Evolutionary conservation across 2,888 invertebrate species (phyloP), one percentile per base, ranked within the genome.

Genomic region (Perithous albicinctus): DNA sequence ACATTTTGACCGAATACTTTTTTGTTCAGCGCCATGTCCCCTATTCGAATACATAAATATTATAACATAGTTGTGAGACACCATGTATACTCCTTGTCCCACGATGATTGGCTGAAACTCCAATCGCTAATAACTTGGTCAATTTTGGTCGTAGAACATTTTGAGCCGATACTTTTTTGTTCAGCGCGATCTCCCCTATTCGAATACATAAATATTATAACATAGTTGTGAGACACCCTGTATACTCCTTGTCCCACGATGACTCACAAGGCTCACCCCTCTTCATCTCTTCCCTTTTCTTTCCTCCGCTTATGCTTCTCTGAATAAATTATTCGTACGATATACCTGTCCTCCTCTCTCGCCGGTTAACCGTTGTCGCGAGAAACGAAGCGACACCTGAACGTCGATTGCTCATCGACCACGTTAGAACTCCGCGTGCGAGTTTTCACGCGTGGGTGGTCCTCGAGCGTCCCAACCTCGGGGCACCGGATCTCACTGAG

Each of bases 391-490:
- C 26, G 41, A 56, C 67, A 77, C 76, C 67, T 77, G 67, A 77
- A 56, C 23, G n/a, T 64, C 70, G 78, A 82, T 82, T 82, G 76
- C 78, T 82, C 76, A 82, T 82, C 82, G 78, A 70, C 81, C 43
- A 59, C 56, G 43, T 78, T 73, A 63, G 76, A 77, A 51, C 56
- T 5, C 69, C 15, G 54, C 54, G 41, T 18, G 18, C 29, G 56
- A 26, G n/a, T 67, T 67, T 67, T 67, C 51, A 35, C 67, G 67
- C 67, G 67, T 67, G 67, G 67, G 67, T 67, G 67, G 67, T 67
- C 67, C 23, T 51, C 67, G 67, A 67, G 12, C 12, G 35, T 67
- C 67, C 48, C 18, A 32, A 5, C n/a, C 29, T 51, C 67, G 20
- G 0, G 32, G 29, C 20, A 18, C 46, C 66, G 46, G 66, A 66